Evolutionary conservation across 2,888 invertebrate species (phyloP).

Genomic region (Eurois occulta): DNA sequence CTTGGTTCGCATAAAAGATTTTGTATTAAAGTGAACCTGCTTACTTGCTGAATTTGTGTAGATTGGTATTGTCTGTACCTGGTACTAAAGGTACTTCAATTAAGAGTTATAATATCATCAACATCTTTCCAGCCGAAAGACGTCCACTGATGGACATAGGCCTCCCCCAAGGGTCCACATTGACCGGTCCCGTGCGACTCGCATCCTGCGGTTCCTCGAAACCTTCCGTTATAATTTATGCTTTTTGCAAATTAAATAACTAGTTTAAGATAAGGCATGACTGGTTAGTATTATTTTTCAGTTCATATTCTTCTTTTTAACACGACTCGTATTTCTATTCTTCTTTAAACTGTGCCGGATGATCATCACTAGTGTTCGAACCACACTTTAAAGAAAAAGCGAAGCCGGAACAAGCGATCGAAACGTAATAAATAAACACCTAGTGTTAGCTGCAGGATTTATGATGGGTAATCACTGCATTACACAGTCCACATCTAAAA

Average conservation of each 20-base stretch:
- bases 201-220: too few species aligned
- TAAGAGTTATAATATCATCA: not conserved
- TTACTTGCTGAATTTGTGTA: conserved; percentile 1
- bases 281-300: not conserved
- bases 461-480: too few species aligned
- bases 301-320: not conserved
- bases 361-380: not conserved
- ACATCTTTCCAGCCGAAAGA: too few species aligned
- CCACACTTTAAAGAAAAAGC: not conserved
- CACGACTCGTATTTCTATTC: not conserved
- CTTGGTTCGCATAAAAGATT: conserved; percentile 13
- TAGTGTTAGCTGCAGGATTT: not conserved
- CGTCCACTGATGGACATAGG: too few species aligned
- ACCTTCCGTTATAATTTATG: too few species aligned
- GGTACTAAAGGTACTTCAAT: not conserved
- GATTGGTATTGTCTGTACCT: not conserved
- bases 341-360: not conserved
- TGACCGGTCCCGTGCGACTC: too few species aligned
- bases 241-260: not conserved
- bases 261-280: not conserved
- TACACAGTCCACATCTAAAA: not conserved
- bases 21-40: conserved; percentile 3
- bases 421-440: not conserved
- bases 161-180: too few species aligned
- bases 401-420: not conserved